Conservation (phyloP, 2,113 vertebrate species). For the Romanogobio albipinnatus region DNA sequence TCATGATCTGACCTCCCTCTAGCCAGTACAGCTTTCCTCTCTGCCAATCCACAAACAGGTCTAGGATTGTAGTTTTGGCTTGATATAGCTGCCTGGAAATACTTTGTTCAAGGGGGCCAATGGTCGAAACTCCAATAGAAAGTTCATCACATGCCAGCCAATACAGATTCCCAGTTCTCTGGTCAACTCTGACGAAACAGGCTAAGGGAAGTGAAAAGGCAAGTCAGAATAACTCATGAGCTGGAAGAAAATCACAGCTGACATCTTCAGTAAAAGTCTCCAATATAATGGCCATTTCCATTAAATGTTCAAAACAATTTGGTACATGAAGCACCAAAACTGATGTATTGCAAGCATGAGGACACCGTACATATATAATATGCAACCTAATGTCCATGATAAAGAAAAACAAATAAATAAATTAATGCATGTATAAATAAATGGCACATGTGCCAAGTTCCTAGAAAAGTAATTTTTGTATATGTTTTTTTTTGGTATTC, state of each 20-base stretch:
- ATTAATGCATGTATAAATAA: background rate
- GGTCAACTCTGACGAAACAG: slow-evolving; percentile 81
- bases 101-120: slow-evolving; percentile 50
- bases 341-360: no score
- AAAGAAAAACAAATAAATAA: no score
- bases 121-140: slow-evolving; percentile 71
- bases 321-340: no score
- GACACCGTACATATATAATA: no score
- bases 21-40: slow-evolving; percentile 79
- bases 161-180: slow-evolving; percentile 77
- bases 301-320: no score
- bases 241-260: background rate
- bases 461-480: background rate
- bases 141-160: slow-evolving; percentile 84
- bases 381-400: background rate
- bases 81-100: slow-evolving; percentile 70
- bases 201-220: slow-evolving; percentile 65
- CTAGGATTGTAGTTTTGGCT: slow-evolving; percentile 68
- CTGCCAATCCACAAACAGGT: slow-evolving; percentile 83
- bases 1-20: slow-evolving; percentile 73
- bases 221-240: background rate
- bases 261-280: background rate
- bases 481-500: no score
- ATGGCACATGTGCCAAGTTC: background rate
- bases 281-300: no score